phyloP scores from a whole-genome alignment of 2,797 vertebrate genomes.

The Ptychadena robeensis region DNA sequence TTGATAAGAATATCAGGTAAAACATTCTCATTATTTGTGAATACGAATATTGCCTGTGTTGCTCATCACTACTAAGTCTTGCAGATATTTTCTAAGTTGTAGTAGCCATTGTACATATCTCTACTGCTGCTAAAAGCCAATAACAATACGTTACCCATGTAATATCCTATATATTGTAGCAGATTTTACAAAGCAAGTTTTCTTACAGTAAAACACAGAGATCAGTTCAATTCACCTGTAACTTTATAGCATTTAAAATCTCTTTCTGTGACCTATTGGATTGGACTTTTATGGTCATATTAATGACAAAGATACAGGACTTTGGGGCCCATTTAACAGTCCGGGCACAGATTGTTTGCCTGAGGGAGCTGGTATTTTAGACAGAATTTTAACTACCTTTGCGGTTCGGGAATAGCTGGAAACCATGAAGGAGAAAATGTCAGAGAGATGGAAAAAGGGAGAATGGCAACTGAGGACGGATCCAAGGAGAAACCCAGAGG shows the following conservation, averaged over 20 bases:
- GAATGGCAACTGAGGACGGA: slow-evolving; percentile 60
- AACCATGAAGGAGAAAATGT: slow-evolving; percentile 62
- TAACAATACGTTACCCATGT: neutral
- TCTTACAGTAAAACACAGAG: slow-evolving; percentile 22
- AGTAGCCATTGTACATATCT: neutral
- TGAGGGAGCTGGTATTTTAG: slow-evolving; percentile 61
- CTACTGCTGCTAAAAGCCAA: neutral
- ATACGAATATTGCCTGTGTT: no score
- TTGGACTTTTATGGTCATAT: slow-evolving; percentile 45
- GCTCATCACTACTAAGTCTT: neutral
- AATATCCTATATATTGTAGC: neutral
- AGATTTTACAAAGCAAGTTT: neutral
- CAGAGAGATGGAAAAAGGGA: slow-evolving; percentile 49
- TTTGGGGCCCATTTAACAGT: slow-evolving; percentile 54
- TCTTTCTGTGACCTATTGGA: slow-evolving; percentile 48
- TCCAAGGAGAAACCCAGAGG: slow-evolving; percentile 61
- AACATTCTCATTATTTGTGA: no score
- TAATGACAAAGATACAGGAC: slow-evolving; percentile 49
- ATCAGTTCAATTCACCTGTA: slow-evolving; percentile 20
- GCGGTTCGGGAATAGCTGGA: slow-evolving; percentile 50
- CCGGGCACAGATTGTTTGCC: slow-evolving; percentile 58
- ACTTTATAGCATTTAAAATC: slow-evolving; percentile 40
- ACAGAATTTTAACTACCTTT: slow-evolving; percentile 61
- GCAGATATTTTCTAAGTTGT: neutral
- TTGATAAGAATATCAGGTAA: no score